Base-by-base conservation (phyloP, 2,797 vertebrate genomes). In the Tokudaia muenninki region DNA sequence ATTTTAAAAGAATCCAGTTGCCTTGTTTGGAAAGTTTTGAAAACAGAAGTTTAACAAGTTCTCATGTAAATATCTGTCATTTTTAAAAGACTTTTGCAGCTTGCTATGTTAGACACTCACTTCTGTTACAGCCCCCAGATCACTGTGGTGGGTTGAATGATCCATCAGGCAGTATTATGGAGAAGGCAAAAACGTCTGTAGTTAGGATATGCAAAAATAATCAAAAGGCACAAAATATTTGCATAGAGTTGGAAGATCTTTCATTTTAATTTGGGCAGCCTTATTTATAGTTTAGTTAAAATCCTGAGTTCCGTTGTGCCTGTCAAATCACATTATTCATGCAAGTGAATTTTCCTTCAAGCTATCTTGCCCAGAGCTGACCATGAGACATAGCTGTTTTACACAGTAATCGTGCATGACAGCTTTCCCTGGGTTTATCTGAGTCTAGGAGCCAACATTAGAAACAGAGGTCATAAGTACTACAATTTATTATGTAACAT, bases 351-450 rank as follows among this genome's bases (percentile, higher is more conserved):
- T 83, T 98, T 90, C 97, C 98, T 98, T 98, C 81, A 21, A 98
- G 98, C 98, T 95, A 95, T 96, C 83, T 97, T 98, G 97, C 98
- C 96, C 97, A 94, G 95, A 96, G 98, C 97, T 98, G 98, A 98
- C 97, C 98, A 96, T 97, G 97, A 98, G 98, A 97, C 91, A 97
- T 92, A 98, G 97, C 95, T 98, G 75, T 96, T 98, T 95, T 92
- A 96, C 98, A 98, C 93, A 98, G 77, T 98, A 98, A 99, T 98
- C 98, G 96, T 97, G 96, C 93, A 97, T 98, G 99, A 98, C 99
- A 99, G 98, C 88, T 98, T 98, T 98, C 96, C 94, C 97, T 97
- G 96, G 96, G 91, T 97, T 98, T 97, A 83, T 97, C 90, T 96
- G 70, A 97, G 88, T 98, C 94, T 96, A 90, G 29, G 67, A 98